phyloP scores from a whole-genome alignment of 2,888 invertebrate species.

The Drosophila emarginata region DNA sequence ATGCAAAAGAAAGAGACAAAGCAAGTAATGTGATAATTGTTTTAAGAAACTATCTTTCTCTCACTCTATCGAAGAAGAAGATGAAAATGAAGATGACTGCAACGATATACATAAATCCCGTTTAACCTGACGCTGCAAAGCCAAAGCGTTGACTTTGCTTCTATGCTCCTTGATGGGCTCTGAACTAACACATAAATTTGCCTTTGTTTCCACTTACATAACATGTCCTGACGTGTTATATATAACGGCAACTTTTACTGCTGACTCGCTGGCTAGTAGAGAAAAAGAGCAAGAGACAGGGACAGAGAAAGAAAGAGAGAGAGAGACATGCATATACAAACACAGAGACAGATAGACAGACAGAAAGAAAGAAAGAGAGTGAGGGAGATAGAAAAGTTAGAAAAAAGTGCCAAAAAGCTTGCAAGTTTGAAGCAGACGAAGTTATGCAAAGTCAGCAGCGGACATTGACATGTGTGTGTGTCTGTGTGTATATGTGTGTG shows the following conservation, averaged over 20 bases:
- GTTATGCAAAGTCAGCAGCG: conserved; percentile 75
- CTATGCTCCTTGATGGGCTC: conserved; percentile 36
- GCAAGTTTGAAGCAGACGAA: conserved; percentile 62
- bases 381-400: conserved; percentile 24
- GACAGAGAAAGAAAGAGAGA: not conserved
- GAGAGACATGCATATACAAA: not conserved
- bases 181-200: conserved; percentile 67
- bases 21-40: conserved; percentile 59
- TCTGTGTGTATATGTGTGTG: conserved; percentile 25
- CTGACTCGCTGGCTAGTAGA: conserved; percentile 49
- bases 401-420: conserved; percentile 62
- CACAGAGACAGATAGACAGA: not conserved
- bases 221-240: conserved; percentile 62
- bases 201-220: conserved; percentile 71
- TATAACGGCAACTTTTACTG: conserved; percentile 65
- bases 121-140: conserved; percentile 67
- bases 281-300: not conserved
- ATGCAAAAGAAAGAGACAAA: conserved; percentile 9
- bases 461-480: conserved; percentile 68
- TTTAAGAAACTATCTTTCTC: conserved; percentile 36
- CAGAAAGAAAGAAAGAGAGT: conserved; percentile 14
- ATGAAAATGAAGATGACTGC: conserved; percentile 20
- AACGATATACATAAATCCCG: conserved; percentile 61
- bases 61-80: conserved; percentile 14
- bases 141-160: conserved; percentile 21